Percentiles rank a stretch among this genome's conserved stretches.
Conservation (phyloP, 2,113 vertebrate species). For the Phalacrocorax brasilianus region DNA sequence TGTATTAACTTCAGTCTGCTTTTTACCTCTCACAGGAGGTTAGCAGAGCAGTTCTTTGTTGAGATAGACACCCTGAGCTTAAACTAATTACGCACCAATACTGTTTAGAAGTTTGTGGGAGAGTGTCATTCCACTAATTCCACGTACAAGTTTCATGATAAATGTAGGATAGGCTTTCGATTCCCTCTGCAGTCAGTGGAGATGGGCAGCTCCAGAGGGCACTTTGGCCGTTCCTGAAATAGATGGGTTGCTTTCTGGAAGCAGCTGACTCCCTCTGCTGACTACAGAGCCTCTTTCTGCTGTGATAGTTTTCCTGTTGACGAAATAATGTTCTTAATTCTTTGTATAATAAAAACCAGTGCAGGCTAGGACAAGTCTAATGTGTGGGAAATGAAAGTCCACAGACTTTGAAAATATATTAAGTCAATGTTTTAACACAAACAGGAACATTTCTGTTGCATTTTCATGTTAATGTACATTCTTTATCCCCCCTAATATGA, state of each 20-base stretch:
- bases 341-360: background rate
- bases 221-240: background rate
- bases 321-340: background rate
- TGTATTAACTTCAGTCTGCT: background rate
- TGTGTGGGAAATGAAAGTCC: background rate
- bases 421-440: background rate
- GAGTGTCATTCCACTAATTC: background rate
- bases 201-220: background rate
- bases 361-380: background rate
- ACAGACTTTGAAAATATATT: background rate
- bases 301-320: background rate
- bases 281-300: background rate
- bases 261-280: background rate
- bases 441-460: background rate
- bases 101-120: background rate
- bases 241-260: background rate
- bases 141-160: background rate
- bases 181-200: background rate
- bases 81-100: background rate
- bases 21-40: background rate
- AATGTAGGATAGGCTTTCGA: background rate
- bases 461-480: background rate
- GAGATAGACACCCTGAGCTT: background rate
- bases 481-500: background rate
- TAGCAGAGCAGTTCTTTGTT: background rate